phyloP scores from a whole-genome alignment of 2,113 vertebrate species.

The Sinocyclocheilus anshuiensis region DNA sequence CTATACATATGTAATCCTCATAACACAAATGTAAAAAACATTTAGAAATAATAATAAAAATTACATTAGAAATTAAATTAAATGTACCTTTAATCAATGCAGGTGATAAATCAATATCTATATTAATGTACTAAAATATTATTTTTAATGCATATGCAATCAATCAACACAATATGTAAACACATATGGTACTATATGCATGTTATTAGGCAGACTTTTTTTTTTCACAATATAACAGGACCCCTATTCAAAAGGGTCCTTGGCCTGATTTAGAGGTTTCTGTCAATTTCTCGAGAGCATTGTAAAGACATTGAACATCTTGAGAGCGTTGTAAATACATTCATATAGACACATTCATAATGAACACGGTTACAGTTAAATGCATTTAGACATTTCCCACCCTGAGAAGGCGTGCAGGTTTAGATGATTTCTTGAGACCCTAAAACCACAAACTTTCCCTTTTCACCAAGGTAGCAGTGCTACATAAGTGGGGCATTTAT shows the following conservation, averaged over 20 bases:
- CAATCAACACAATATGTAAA: neutral
- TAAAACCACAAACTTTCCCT: constrained; percentile 9
- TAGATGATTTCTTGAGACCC: neutral
- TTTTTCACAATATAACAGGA: neutral
- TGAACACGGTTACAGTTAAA: neutral
- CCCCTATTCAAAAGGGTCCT: neutral
- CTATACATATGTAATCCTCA: no score
- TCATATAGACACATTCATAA: neutral
- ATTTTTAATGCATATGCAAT: neutral
- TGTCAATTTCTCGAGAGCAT: neutral
- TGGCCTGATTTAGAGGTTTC: neutral
- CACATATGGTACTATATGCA: neutral
- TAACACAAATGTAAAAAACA: neutral
- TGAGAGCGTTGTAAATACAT: neutral
- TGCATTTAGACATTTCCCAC: neutral
- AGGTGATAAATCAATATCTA: neutral
- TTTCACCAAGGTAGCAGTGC: neutral
- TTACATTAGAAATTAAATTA: neutral
- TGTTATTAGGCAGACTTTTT: neutral
- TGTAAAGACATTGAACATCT: no score
- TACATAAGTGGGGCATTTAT: neutral
- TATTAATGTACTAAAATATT: neutral
- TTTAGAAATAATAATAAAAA: neutral
- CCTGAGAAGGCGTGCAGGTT: neutral
- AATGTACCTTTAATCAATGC: neutral